Conservation (phyloP, 2,113 vertebrate genomes). For the Siniperca knerii region DNA sequence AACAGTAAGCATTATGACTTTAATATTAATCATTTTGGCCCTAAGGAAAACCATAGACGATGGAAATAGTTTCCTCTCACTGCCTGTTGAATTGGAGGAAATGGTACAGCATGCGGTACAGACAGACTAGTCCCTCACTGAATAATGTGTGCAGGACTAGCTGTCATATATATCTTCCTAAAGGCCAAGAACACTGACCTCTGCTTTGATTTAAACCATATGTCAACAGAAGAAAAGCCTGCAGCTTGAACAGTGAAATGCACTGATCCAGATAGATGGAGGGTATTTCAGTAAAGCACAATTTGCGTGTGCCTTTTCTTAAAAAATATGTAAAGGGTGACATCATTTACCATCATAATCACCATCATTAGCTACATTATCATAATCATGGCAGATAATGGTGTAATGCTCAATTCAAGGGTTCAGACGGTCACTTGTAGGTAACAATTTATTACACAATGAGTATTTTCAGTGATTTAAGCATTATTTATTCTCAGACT, state of each 20-base stretch:
- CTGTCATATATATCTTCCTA: background rate
- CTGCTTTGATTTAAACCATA: conserved; percentile 17
- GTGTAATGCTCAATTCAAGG: background rate
- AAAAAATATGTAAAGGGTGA: background rate
- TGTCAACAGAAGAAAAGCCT: conserved; percentile 15
- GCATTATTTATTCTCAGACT: background rate
- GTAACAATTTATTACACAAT: background rate
- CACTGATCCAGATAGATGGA: background rate
- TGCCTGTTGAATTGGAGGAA: conserved; percentile 17
- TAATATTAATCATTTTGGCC: conserved; percentile 18
- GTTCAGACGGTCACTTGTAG: background rate
- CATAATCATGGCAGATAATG: background rate
- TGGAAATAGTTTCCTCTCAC: background rate
- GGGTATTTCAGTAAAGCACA: background rate
- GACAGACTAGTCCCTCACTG: background rate
- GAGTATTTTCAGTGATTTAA: background rate
- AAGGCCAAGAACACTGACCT: background rate
- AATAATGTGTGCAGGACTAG: background rate
- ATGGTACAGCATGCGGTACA: background rate
- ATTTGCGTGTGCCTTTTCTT: background rate
- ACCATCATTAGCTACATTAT: background rate
- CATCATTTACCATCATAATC: background rate
- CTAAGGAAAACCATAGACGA: background rate
- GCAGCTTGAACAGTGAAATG: background rate
- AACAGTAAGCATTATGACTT: background rate